These are phyloP conservation scores for Caenorhabditis sp. DNA, from an alignment of 2,888 invertebrate genomes.

Conservation along the genomic window DNA sequence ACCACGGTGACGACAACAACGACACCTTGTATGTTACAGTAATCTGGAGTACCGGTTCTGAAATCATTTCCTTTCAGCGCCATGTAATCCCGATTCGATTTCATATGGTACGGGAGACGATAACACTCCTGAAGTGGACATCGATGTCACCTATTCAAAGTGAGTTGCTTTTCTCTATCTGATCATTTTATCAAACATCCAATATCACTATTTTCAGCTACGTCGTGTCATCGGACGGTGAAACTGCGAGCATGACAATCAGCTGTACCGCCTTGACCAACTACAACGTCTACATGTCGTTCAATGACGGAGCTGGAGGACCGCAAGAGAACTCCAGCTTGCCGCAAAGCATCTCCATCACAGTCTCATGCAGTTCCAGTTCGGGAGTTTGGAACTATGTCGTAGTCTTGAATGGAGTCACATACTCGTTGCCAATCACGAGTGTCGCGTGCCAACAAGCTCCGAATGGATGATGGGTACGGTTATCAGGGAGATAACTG, in stretches of 20 bases:
- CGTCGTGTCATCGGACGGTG: background rate
- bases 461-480: constrained; percentile 11
- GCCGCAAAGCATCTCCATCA: constrained; percentile 33
- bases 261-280: constrained; percentile 28
- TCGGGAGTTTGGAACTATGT: constrained; percentile 34
- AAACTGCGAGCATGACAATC: constrained; percentile 20
- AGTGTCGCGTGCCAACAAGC: constrained; percentile 34
- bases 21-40: too few species aligned
- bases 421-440: constrained; percentile 22
- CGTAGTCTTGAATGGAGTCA: constrained; percentile 25
- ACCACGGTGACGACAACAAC: too few species aligned
- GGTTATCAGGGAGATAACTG: background rate
- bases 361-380: background rate
- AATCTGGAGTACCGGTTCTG: too few species aligned
- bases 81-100: constrained; percentile 6
- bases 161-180: background rate
- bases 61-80: constrained; percentile 4
- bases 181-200: background rate
- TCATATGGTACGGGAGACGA: constrained; percentile 18
- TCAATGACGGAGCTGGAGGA: constrained; percentile 37
- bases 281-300: constrained; percentile 47
- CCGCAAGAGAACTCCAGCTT: constrained; percentile 28
- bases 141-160: constrained; percentile 32
- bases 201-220: constrained; percentile 8
- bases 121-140: background rate